Evolutionary conservation across 1,140 invertebrate species (phyloP), one percentile per base, ranked within the genome.

Genomic region (Limonius californicus): DNA sequence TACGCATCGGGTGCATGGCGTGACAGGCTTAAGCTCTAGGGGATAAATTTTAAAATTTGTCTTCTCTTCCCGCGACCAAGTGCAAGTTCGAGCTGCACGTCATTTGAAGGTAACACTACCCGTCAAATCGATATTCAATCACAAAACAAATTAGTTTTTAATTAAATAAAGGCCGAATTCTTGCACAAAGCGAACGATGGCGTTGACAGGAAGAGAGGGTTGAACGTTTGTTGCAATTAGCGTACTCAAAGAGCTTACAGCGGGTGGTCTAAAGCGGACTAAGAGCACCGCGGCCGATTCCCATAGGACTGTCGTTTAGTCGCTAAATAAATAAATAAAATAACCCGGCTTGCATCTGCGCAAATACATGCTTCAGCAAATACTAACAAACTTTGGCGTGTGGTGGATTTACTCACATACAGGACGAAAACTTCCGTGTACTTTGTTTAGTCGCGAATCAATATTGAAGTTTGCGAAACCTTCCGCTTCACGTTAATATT

Each of bases 111-210:
- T 55, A 55, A 55, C 54, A 23, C 6, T 27, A 23, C 39, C 61
- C 23, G n/a, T 39, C 43, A 35, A 54, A 54, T 65, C 60, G 60
- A 62, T 65, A 65, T 65, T 65, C 60, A 65, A 65, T 65, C 59
- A 65, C 63, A 65, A 65, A 65, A 62, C 59, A 65, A 65, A 65
- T 65, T 65, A 65, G 64, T 65, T 65, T 61, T 55, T 55, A 23
- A 54, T 65, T 65, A 61, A 65, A 62, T 65, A 65, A 65, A 65
- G 64, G 54, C 59, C 21, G 47, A 59, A 62, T 65, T 61, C 59
- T 61, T 61, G 64, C 9, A 55, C 54, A 55, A 55, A 55, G 54
- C 57, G 59, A 53, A 45, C 45, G 50, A 55, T 57, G 63, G 39
- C 43, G 59, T 54, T 59, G 62, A 63, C 62, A 63, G 62, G 21